A percentile compares a stretch with the other conserved stretches of the same genome.
Conservation (phyloP, 2,113 vertebrate genomes). For the Platysteira castanea region DNA sequence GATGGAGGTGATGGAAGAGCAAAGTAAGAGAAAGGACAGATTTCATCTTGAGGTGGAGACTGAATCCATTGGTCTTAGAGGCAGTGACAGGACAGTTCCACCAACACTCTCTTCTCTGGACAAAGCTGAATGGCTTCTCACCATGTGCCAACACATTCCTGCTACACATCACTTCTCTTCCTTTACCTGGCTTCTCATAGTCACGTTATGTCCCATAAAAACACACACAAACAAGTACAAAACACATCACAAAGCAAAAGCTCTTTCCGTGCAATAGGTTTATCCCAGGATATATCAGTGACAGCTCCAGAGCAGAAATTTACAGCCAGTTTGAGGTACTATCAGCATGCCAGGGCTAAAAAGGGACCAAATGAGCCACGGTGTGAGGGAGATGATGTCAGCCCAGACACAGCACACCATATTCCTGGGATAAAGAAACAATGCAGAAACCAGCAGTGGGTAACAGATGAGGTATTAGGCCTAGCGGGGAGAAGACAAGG, state of each 20-base stretch:
- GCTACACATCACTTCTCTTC: background rate
- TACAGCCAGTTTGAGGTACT: conserved; percentile 46
- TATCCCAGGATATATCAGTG: conserved; percentile 6
- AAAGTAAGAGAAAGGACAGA: background rate
- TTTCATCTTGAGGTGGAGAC: background rate
- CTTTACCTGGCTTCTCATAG: background rate
- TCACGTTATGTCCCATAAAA: background rate
- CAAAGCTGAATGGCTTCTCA: background rate
- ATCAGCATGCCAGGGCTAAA: conserved; percentile 45
- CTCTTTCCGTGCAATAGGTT: background rate
- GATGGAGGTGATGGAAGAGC: background rate
- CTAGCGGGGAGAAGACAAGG: conserved; percentile 39
- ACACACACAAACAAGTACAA: background rate
- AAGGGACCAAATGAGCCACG: conserved; percentile 56
- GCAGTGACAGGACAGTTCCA: background rate
- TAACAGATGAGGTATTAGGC: conserved; percentile 58
- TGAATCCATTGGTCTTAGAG: background rate
- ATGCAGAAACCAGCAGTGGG: conserved; percentile 15
- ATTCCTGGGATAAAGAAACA: conserved; percentile 29
- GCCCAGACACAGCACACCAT: background rate
- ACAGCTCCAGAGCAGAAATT: conserved; percentile 41
- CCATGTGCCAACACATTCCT: background rate
- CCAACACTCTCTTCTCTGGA: background rate
- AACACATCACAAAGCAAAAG: background rate
- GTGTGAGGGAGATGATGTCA: conserved; percentile 66